phyloP scores from a whole-genome alignment of 2,113 vertebrate genomes.

The Orycteropus afer region DNA sequence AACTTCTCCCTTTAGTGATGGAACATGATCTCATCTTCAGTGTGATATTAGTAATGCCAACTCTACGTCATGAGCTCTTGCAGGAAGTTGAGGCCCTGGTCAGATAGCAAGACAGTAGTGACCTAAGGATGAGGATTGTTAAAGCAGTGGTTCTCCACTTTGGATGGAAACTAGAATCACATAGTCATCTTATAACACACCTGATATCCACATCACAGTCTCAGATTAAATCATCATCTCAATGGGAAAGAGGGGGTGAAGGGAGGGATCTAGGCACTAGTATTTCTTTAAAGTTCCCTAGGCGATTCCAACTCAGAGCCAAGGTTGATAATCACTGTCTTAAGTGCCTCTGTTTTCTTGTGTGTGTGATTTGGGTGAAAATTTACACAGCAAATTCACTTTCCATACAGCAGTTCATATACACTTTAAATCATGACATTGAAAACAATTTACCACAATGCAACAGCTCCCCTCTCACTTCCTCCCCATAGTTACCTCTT shows the following conservation, averaged over 20 bases:
- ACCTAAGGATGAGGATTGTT: background rate
- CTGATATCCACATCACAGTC: background rate
- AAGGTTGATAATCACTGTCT: background rate
- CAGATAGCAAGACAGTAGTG: background rate
- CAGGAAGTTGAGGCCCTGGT: background rate
- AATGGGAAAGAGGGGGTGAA: background rate
- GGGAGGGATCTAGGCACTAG: background rate
- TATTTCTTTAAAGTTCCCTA: background rate
- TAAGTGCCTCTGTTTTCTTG: background rate
- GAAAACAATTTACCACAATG: too few relatives aligned
- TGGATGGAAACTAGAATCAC: background rate
- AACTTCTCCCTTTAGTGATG: slow-evolving; percentile 58
- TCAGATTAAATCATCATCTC: background rate
- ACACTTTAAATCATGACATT: too few relatives aligned
- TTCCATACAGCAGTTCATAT: too few relatives aligned
- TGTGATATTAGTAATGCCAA: background rate
- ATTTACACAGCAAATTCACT: too few relatives aligned
- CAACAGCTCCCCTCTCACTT: too few relatives aligned
- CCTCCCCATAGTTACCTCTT: too few relatives aligned
- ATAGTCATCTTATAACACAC: background rate
- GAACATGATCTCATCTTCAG: background rate
- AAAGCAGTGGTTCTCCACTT: background rate
- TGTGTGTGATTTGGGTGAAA: background rate
- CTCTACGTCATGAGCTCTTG: background rate
- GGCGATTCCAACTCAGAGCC: background rate